Percentiles rank a stretch among this genome's conserved stretches.
These are phyloP conservation scores for Sinohyriopsis cumingii DNA, from an alignment of 2,888 invertebrate genomes.

Conservation along the genomic window DNA sequence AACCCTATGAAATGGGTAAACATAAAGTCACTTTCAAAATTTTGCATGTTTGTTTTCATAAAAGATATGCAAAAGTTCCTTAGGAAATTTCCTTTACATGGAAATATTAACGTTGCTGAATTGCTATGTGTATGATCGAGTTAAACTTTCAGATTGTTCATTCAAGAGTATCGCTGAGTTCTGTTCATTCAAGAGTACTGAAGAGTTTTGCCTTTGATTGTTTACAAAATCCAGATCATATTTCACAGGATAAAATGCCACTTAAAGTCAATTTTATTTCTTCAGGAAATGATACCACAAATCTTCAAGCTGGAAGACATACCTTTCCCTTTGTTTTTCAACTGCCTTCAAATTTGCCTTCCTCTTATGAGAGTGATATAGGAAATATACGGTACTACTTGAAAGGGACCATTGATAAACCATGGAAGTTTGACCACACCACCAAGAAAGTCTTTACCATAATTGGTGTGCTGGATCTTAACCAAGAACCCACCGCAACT, in stretches of 20 bases:
- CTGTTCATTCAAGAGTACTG: too few species aligned
- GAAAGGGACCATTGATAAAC: constrained; percentile 85
- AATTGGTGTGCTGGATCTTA: constrained; percentile 86
- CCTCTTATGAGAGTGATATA: constrained; percentile 60
- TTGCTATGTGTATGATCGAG: too few species aligned
- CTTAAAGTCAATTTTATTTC: neutral
- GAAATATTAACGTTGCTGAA: too few species aligned
- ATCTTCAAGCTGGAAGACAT: constrained; percentile 79
- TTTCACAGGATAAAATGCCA: neutral
- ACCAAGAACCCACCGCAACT: constrained; percentile 71
- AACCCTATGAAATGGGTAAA: too few species aligned
- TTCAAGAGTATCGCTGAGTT: too few species aligned
- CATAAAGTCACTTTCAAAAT: too few species aligned
- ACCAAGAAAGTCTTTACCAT: constrained; percentile 88
- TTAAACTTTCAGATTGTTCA: too few species aligned
- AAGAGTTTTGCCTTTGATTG: too few species aligned
- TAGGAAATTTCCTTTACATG: too few species aligned
- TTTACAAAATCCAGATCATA: neutral
- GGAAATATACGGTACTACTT: constrained; percentile 86
- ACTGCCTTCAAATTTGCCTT: constrained; percentile 75
- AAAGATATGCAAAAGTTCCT: too few species aligned
- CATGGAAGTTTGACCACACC: constrained; percentile 89
- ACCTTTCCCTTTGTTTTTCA: constrained; percentile 86
- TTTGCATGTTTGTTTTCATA: too few species aligned
- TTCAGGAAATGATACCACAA: constrained; percentile 68